phyloP scores from a whole-genome alignment of 2,888 invertebrate species.

The Acrobasis repandana region DNA sequence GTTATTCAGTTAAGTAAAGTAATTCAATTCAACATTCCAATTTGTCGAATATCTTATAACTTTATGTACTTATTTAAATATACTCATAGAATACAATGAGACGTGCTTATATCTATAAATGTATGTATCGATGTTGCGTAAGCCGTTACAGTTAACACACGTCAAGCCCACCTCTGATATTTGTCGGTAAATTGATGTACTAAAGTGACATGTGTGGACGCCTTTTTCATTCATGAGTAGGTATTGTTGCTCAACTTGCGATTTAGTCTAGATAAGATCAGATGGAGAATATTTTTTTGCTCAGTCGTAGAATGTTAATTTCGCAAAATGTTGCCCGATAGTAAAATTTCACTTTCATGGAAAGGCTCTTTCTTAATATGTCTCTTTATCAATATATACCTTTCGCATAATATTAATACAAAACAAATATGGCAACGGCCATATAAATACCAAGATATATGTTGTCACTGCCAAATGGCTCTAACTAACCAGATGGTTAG shows the following conservation, averaged over 20 bases:
- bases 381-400: too few relatives aligned
- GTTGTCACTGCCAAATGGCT: too few relatives aligned
- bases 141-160: conserved; percentile 24
- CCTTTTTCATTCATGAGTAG: conserved; percentile 27
- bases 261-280: conserved; percentile 1
- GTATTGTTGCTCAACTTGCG: conserved; percentile 36
- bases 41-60: too few relatives aligned
- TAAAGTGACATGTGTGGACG: conserved; percentile 30
- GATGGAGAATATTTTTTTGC: not conserved
- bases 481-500: too few relatives aligned
- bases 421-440: not conserved
- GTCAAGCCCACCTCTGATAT: conserved; percentile 27
- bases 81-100: conserved; percentile 6
- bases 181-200: conserved; percentile 21
- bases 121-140: conserved; percentile 19
- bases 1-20: too few relatives aligned
- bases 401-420: too few relatives aligned
- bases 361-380: too few relatives aligned
- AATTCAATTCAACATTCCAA: too few relatives aligned
- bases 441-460: not conserved
- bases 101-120: conserved; percentile 14
- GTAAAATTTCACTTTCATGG: too few relatives aligned
- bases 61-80: not conserved
- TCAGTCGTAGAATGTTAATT: not conserved
- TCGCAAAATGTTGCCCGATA: too few relatives aligned